A percentile compares a stretch with the other conserved stretches of the same genome.
phyloP scores from a whole-genome alignment of 2,888 invertebrate species.

The Lysandra coridon region DNA sequence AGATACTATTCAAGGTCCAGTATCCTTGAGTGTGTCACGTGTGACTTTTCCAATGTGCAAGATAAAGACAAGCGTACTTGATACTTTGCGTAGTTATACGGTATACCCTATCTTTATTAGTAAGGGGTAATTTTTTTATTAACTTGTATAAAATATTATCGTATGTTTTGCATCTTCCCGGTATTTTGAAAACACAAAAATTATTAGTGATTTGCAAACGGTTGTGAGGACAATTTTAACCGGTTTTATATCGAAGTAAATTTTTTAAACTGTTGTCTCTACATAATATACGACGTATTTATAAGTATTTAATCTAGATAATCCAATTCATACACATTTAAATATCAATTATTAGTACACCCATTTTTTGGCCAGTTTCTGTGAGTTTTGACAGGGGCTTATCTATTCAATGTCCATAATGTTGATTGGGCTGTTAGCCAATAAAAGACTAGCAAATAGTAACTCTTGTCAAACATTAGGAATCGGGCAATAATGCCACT shows the following conservation, averaged over 20 bases:
- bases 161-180: background rate
- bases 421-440: background rate
- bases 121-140: background rate
- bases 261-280: conserved; percentile 32
- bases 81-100: too few species aligned
- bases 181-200: background rate
- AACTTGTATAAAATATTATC: conserved; percentile 2
- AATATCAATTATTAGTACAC: background rate
- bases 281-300: conserved; percentile 1
- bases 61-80: too few species aligned
- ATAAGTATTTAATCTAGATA: background rate
- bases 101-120: background rate
- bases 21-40: too few species aligned
- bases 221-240: conserved; percentile 44
- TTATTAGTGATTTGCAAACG: conserved; percentile 44
- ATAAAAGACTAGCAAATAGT: too few species aligned
- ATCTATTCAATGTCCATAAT: background rate
- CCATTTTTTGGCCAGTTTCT: background rate
- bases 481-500: background rate
- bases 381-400: background rate
- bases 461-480: background rate
- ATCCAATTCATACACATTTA: background rate
- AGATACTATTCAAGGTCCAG: too few species aligned
- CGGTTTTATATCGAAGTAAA: conserved; percentile 32
- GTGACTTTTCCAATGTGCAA: too few species aligned